phyloP scores from a whole-genome alignment of 1,140 invertebrate species.

The Megathymus violae region DNA sequence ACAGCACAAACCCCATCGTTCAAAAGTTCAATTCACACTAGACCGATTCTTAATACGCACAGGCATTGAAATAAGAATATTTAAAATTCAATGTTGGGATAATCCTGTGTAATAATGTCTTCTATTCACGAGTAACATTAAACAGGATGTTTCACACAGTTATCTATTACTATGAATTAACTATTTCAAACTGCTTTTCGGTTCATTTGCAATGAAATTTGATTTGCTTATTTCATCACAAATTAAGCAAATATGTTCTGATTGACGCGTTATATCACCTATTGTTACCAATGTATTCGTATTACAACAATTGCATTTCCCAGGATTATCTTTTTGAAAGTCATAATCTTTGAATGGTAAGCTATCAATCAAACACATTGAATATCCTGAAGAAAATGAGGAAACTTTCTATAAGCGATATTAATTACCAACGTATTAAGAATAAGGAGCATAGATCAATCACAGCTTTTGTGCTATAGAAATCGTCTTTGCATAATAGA shows the following conservation, averaged over 20 bases:
- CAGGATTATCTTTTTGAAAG: not conserved
- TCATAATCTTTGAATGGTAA: not conserved
- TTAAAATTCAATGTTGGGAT: no score
- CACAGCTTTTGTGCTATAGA: conserved; percentile 4
- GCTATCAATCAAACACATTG: conserved; percentile 10
- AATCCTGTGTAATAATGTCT: no score
- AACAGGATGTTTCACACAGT: no score
- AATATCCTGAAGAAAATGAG: not conserved
- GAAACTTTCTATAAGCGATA: conserved; percentile 6
- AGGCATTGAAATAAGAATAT: no score
- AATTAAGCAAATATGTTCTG: not conserved
- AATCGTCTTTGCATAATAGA: conserved; percentile 1
- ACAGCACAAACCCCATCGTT: no score
- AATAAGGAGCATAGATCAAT: conserved; percentile 10
- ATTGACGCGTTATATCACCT: conserved; percentile 3
- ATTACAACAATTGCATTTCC: conserved; percentile 7
- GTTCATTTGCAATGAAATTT: no score
- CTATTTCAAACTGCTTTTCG: no score
- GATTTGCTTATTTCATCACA: not conserved
- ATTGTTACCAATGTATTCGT: no score
- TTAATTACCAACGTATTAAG: conserved; percentile 13
- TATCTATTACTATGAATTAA: no score
- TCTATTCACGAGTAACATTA: no score
- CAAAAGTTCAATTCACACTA: no score
- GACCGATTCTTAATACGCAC: no score